A percentile compares a stretch with the other conserved stretches of the same genome.
These are phyloP conservation scores for Eulacestoma nigropectus DNA, from an alignment of 2,113 vertebrate genomes.

Conservation along the genomic window DNA sequence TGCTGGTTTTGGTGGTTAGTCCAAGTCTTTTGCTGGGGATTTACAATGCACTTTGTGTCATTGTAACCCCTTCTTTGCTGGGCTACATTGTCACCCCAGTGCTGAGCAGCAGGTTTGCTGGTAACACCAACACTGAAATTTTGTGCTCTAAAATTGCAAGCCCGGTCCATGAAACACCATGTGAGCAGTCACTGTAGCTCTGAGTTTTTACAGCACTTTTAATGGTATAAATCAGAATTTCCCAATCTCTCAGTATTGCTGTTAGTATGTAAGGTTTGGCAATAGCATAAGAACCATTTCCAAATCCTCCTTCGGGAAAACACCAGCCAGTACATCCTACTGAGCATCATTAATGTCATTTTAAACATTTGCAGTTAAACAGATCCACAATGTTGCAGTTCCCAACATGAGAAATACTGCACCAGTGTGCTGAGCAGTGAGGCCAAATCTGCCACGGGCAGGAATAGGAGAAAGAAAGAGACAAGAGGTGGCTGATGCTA, in stretches of 20 bases:
- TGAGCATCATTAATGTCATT: neutral
- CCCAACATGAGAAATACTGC: neutral
- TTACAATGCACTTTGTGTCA: neutral
- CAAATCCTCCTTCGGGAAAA: neutral
- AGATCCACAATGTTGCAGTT: neutral
- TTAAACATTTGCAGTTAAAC: neutral
- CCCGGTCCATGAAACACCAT: neutral
- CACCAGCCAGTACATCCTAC: neutral
- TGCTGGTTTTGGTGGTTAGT: neutral
- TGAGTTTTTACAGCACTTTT: neutral
- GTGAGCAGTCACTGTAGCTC: neutral
- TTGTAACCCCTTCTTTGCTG: neutral
- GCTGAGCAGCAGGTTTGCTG: neutral
- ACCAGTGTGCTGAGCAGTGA: neutral
- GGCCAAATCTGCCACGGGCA: neutral
- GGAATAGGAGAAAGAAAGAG: neutral
- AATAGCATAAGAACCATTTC: neutral
- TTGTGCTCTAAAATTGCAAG: neutral
- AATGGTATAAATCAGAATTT: neutral
- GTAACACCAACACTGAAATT: neutral
- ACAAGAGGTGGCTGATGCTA: neutral
- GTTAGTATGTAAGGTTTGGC: neutral
- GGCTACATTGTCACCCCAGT: neutral
- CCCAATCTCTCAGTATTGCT: neutral
- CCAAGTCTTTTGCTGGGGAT: neutral